Evolutionary conservation across 2,888 invertebrate species (phyloP), one percentile per base, ranked within the genome.

Genomic region (Oligia strigilis): DNA sequence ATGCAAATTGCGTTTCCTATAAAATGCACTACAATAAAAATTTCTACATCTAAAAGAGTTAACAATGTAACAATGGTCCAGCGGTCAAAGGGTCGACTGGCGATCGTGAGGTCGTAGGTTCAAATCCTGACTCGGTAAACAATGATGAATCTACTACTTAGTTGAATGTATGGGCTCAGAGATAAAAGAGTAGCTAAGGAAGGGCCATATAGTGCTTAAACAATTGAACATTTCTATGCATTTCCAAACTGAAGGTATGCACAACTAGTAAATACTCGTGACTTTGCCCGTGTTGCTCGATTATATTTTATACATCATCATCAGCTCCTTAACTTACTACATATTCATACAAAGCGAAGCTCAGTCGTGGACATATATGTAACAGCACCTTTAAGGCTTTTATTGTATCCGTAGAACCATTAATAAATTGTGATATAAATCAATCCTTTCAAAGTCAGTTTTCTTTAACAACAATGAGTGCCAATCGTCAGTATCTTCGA

Each of bases 71-170:
- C 83, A 83, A 83, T 86, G 55, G 86, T 77, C 71, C 55, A 58
- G 58, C 74, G 66, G n/a, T 62, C 73, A 71, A 64, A 72, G 77
- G 73, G 86, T 67, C 60, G 65, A 40, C 36, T 82, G 66, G 64
- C 46, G 66, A 75, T 81, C 17, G n/a, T 76, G 82, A 83, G 83
- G 83, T 86, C 74, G 77, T 52, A 14, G 52, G 83, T 74, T 84
- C 87, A 83, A 72, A 55, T 73, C 72, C 65, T 69, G 58, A 71
- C 73, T 64, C 17, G 40, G 46, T 66, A 14, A 86, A 83, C 77
- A 86, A 82, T 82, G 74, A 66, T 74, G 74, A 62, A 85, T 40
- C 29, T 72, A 64, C 62, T 43, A 66, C 49, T 80, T 49, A 62
- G 62, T 40, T 49, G 17, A 62, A 58, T 49, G 64, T n/a, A 40